Evolutionary conservation across 1,140 invertebrate genomes (phyloP).

Genomic region (Neodiprion virginianus): DNA sequence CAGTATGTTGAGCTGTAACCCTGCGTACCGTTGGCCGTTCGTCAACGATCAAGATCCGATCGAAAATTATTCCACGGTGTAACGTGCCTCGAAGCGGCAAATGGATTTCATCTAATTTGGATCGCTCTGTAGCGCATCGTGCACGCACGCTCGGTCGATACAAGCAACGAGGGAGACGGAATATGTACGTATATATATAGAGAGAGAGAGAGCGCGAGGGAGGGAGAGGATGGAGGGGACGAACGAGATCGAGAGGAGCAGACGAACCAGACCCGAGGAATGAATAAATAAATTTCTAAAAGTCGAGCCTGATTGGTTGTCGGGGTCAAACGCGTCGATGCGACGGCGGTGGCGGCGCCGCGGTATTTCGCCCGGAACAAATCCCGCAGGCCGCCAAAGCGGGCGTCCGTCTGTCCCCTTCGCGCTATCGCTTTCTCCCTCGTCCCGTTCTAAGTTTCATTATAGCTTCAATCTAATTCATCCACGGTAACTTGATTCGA

Average conservation of each 20-base stretch:
- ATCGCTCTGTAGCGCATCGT: constrained; percentile 1
- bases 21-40: background rate
- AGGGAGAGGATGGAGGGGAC: background rate
- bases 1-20: too few relatives aligned
- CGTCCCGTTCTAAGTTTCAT: constrained; percentile 2
- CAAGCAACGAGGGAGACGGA: background rate
- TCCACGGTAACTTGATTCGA: constrained; percentile 7
- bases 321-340: background rate
- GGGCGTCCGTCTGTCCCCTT: background rate
- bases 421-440: background rate
- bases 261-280: background rate
- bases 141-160: background rate
- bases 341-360: background rate
- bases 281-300: constrained; percentile 6
- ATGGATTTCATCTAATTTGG: background rate
- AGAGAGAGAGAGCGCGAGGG: background rate
- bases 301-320: background rate
- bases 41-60: background rate
- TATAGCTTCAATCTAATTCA: constrained; percentile 2
- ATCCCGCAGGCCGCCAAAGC: constrained; percentile 1
- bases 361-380: background rate
- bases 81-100: background rate
- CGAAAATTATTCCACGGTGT: background rate
- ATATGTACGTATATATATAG: background rate
- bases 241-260: too few relatives aligned